These are phyloP conservation scores for Ooceraea biroi DNA, from an alignment of 1,140 invertebrate genomes.

Conservation along the genomic window DNA sequence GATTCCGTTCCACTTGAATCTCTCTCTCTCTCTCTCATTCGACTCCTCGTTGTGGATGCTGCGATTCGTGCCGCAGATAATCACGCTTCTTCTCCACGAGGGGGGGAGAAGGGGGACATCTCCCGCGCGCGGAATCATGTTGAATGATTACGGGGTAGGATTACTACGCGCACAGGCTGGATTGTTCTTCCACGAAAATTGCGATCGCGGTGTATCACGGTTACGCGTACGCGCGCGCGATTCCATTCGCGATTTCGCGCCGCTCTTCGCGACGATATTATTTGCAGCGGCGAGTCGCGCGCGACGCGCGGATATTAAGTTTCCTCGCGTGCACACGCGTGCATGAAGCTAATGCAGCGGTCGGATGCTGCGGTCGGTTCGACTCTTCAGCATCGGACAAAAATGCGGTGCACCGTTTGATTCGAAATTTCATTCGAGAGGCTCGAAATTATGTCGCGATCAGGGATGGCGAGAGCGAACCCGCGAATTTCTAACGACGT, in stretches of 20 bases:
- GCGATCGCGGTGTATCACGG: conserved; percentile 40
- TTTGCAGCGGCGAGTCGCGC: conserved; percentile 51
- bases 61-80: background rate
- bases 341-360: background rate
- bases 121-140: background rate
- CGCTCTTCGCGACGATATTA: conserved; percentile 54
- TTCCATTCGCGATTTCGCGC: conserved; percentile 17
- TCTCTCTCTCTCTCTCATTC: too few relatives aligned
- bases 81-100: background rate
- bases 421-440: too few relatives aligned
- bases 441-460: too few relatives aligned
- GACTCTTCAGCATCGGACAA: too few relatives aligned
- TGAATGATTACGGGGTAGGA: conserved; percentile 33
- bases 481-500: too few relatives aligned
- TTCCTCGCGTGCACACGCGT: conserved; percentile 12
- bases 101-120: background rate
- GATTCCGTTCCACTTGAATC: background rate
- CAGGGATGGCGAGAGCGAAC: too few relatives aligned
- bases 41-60: background rate
- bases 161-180: conserved; percentile 46
- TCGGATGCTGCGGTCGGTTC: too few relatives aligned
- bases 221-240: conserved; percentile 33
- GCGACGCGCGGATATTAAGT: conserved; percentile 38
- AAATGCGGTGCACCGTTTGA: too few relatives aligned
- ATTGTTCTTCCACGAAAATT: conserved; percentile 66